Evolutionary conservation across 2,113 vertebrate genomes (phyloP).

Genomic region (Lichenostomus cassidix): DNA sequence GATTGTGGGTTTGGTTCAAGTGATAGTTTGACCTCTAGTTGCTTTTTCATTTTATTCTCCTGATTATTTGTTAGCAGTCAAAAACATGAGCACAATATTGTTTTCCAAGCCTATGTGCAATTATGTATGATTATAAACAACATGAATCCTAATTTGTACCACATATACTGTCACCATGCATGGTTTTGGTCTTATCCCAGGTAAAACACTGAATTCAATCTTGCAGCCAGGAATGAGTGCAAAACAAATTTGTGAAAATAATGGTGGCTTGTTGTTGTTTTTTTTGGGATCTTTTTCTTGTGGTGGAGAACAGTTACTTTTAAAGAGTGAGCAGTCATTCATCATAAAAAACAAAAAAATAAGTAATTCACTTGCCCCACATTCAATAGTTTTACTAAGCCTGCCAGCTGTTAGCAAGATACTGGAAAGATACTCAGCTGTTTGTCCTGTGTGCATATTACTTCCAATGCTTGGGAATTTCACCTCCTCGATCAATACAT

Average conservation of each 20-base stretch:
- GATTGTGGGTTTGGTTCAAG: not conserved
- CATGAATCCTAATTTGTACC: not conserved
- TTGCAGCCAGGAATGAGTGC: not conserved
- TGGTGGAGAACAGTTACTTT: not conserved
- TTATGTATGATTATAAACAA: not conserved
- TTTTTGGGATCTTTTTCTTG: not conserved
- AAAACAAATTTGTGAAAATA: not conserved
- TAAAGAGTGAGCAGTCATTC: not conserved
- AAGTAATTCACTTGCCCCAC: not conserved
- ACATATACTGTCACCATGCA: not conserved
- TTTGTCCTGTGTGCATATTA: slow-evolving; percentile 11
- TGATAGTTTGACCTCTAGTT: not conserved
- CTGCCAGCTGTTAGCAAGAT: not conserved
- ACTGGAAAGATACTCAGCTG: not conserved
- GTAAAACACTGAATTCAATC: not conserved
- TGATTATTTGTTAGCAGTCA: not conserved
- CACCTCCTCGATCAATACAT: not conserved
- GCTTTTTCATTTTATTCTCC: not conserved
- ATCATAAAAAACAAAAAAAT: not conserved
- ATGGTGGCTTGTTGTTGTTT: no score
- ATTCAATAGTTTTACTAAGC: not conserved
- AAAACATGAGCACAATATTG: not conserved
- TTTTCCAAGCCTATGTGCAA: slow-evolving; percentile 40
- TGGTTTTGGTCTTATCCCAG: not conserved
- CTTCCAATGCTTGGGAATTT: slow-evolving; percentile 36